Base-by-base conservation (phyloP, 2,113 vertebrate species). In the Tichodroma muraria region DNA sequence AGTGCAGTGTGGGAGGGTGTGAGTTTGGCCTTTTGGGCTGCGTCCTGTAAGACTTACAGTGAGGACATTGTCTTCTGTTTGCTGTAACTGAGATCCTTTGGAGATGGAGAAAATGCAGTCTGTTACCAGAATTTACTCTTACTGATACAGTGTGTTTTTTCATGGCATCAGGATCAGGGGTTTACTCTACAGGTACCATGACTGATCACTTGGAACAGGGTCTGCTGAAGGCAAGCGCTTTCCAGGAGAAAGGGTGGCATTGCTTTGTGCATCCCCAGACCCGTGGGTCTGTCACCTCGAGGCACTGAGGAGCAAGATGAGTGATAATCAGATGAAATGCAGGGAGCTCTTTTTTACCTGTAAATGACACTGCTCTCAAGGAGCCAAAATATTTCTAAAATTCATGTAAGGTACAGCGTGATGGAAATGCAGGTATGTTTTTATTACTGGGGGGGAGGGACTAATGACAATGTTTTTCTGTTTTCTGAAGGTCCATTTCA, bases 151-250 rank as follows among this genome's bases (percentile, higher is more conserved):
- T 22, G 1, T 38, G 15, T 63, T 76, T 80, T 71, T 33, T 45
- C 50, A 37, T 44, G 57, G 10, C 47, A 49, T n/a, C 9, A 13
- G 44, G 13, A 15, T 52, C 69, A 42, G 6, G 20, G 40, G 22
- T 65, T 82, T 0, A 1, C 13, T 50, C 8, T 60, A 13, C 15
- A 66, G 30, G 31, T 83, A 13, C 38, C 0, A 0, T 63, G 42
- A 28, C 45, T 65, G 3, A 7, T 37, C 25, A 24, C 33, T 35
- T n/a, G 50, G 16, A 82, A 59, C 45, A 50, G 64, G 24, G 35
- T 40, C 35, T 95, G 54, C 61, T 69, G 75, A 72, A 80, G 44
- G 80, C 53, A 63, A n/a, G 15, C 2, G 4, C 18, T 15, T 77
- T 80, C n/a, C 31, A 49, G 59, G 38, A 54, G 44, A 49, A 76